A percentile compares a stretch with the other conserved stretches of the same genome.
These are phyloP conservation scores for Neodiprion virginianus DNA, from an alignment of 1,140 invertebrate genomes.

Conservation along the genomic window DNA sequence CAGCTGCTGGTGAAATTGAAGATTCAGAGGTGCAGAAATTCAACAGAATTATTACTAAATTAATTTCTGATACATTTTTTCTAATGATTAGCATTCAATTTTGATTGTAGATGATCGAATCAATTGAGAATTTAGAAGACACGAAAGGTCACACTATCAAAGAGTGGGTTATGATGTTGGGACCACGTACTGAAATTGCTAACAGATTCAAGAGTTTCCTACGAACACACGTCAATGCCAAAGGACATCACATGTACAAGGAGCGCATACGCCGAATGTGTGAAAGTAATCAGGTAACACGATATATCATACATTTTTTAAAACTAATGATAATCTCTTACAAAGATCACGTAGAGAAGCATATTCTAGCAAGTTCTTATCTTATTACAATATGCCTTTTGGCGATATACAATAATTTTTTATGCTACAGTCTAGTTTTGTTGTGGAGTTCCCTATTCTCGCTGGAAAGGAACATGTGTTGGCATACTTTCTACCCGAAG, in stretches of 20 bases:
- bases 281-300: constrained; percentile 76
- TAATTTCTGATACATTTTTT: constrained; percentile 9
- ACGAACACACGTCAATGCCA: constrained; percentile 86
- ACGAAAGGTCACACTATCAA: constrained; percentile 89
- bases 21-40: constrained; percentile 69
- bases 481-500: constrained; percentile 97
- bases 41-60: constrained; percentile 20
- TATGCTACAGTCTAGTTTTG: constrained; percentile 78
- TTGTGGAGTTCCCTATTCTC: constrained; percentile 92
- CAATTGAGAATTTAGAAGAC: constrained; percentile 98
- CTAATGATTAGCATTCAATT: constrained; percentile 5
- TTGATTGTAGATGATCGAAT: constrained; percentile 82
- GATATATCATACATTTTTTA: background rate
- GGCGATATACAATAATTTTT: constrained; percentile 25
- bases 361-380: background rate
- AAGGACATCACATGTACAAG: constrained; percentile 89
- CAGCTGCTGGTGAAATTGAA: constrained; percentile 79
- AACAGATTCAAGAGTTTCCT: constrained; percentile 97
- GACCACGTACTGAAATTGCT: constrained; percentile 94
- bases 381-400: constrained; percentile 13
- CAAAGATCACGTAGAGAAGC: too few species aligned
- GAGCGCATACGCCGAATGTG: constrained; percentile 96
- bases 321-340: background rate
- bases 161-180: constrained; percentile 97
- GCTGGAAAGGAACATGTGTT: constrained; percentile 91